These are phyloP conservation scores for Onychomys leucogaster DNA, from an alignment of 2,797 vertebrate genomes.

Conservation along the genomic window DNA sequence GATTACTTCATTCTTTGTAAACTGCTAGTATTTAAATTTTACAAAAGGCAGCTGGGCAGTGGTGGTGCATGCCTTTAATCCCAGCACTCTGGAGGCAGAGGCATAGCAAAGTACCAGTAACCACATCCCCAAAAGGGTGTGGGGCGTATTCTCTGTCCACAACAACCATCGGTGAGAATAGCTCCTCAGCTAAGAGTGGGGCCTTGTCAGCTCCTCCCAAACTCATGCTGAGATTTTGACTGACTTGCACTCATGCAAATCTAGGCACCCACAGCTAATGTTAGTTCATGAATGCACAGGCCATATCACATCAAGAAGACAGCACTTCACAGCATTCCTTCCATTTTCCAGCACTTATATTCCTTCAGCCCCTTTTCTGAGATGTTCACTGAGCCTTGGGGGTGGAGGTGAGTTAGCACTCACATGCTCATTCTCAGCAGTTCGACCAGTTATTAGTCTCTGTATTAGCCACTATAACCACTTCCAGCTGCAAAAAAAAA, in stretches of 20 bases:
- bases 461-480: background rate
- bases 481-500: background rate
- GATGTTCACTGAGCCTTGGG: background rate
- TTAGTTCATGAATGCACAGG: background rate
- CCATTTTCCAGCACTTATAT: no score
- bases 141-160: background rate
- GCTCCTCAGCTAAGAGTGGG: background rate
- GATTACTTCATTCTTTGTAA: conserved; percentile 43
- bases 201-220: background rate
- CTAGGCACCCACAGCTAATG: background rate
- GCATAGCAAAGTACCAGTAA: background rate
- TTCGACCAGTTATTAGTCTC: background rate
- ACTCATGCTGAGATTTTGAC: background rate
- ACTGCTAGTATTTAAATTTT: conserved; percentile 14
- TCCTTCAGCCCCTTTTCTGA: background rate
- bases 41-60: background rate
- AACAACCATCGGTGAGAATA: background rate
- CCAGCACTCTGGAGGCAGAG: background rate
- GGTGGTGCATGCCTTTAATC: background rate
- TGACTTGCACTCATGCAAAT: background rate
- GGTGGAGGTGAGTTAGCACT: background rate
- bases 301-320: background rate
- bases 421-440: background rate
- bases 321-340: background rate
- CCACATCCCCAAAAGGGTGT: background rate